Conservation (phyloP, 1,140 invertebrate species). For the Centruroides sculpturatus region DNA sequence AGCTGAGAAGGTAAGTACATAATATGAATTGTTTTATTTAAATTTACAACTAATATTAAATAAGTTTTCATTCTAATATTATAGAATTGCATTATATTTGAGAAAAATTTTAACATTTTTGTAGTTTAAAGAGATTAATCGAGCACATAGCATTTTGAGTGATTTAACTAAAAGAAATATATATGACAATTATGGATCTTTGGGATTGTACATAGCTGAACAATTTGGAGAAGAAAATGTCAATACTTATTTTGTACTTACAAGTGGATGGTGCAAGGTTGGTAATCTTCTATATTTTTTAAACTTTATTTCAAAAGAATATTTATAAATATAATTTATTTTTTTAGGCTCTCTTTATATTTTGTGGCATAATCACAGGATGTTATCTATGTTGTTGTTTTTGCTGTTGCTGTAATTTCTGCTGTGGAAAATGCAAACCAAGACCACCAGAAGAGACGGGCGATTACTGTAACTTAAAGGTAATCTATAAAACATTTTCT, state of each 20-base stretch:
- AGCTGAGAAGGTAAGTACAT: constrained; percentile 52
- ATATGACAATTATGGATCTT: constrained; percentile 88
- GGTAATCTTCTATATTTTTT: constrained; percentile 17
- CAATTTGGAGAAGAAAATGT: constrained; percentile 93
- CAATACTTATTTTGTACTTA: constrained; percentile 84
- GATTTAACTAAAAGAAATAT: constrained; percentile 85
- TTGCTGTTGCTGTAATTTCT: constrained; percentile 93
- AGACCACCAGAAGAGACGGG: constrained; percentile 69
- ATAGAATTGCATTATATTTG: not conserved
- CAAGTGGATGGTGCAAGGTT: constrained; percentile 90
- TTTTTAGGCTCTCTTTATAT: constrained; percentile 60
- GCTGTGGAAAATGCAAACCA: constrained; percentile 91
- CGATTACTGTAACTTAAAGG: constrained; percentile 75
- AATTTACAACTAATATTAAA: not conserved
- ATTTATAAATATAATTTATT: not conserved
- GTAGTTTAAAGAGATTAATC: constrained; percentile 86
- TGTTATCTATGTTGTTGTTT: constrained; percentile 87
- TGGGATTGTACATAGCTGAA: constrained; percentile 87
- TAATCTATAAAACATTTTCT: constrained; percentile 27
- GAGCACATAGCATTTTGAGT: constrained; percentile 72
- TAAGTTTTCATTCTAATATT: not conserved
- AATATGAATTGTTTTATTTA: not conserved
- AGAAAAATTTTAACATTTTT: constrained; percentile 14
- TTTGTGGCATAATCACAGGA: constrained; percentile 75
- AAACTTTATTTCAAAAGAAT: not conserved